phyloP scores from a whole-genome alignment of 2,113 vertebrate genomes.

The Pygoscelis antarcticus region DNA sequence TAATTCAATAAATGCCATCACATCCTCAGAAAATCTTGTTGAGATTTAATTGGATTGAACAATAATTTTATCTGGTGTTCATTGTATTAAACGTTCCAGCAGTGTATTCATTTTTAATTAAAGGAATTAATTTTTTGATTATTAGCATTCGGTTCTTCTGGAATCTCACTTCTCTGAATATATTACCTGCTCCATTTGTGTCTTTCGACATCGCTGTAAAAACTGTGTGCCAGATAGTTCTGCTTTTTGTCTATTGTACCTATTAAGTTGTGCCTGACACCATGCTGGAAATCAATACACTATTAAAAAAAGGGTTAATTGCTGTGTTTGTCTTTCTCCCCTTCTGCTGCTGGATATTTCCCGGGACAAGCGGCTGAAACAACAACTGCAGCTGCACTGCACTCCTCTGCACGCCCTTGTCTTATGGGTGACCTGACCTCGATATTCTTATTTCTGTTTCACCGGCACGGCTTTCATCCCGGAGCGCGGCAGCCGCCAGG shows the following conservation, averaged over 20 bases:
- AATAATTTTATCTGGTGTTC: slow-evolving; percentile 51
- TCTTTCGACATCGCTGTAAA: background rate
- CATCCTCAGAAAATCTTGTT: slow-evolving; percentile 38
- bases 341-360: background rate
- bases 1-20: slow-evolving; percentile 53
- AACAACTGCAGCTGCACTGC: background rate
- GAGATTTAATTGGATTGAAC: slow-evolving; percentile 62
- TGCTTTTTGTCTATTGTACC: background rate
- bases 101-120: slow-evolving; percentile 53
- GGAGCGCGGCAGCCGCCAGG: background rate
- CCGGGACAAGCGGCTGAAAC: accelerated
- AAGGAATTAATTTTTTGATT: slow-evolving; percentile 59
- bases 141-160: background rate
- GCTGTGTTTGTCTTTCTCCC: background rate
- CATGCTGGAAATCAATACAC: background rate
- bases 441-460: accelerated
- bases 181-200: background rate
- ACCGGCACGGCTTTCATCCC: accelerated
- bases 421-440: background rate
- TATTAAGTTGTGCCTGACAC: background rate
- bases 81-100: slow-evolving; percentile 10
- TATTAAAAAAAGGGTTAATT: background rate
- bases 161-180: background rate
- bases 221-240: background rate
- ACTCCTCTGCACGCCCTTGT: background rate